These are phyloP conservation scores for Tetragonisca angustula DNA, from an alignment of 2,888 invertebrate genomes.

Conservation along the genomic window DNA sequence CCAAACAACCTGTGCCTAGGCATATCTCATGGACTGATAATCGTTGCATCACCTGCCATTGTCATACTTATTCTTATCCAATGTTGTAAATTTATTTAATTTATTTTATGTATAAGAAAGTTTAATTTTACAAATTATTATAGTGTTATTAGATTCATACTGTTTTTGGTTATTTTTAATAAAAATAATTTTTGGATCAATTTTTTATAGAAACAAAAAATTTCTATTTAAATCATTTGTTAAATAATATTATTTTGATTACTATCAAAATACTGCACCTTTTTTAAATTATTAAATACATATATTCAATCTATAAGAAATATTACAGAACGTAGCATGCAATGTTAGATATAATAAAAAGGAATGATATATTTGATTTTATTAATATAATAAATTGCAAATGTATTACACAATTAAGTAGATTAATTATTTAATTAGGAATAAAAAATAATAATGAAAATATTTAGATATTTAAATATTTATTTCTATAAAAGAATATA, in stretches of 20 bases:
- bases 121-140: slow-evolving; percentile 14
- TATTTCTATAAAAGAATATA: slow-evolving; percentile 4
- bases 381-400: slow-evolving; percentile 15
- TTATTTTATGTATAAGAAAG: slow-evolving; percentile 7
- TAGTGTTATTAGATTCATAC: slow-evolving; percentile 5
- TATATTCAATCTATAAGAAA: slow-evolving; percentile 17
- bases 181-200: not conserved
- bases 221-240: not conserved
- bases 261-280: slow-evolving; percentile 10
- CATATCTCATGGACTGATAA: slow-evolving; percentile 78
- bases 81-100: slow-evolving; percentile 43
- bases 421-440: not conserved
- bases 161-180: not conserved
- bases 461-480: slow-evolving; percentile 1
- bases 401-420: not conserved
- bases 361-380: not conserved
- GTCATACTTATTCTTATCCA: slow-evolving; percentile 60
- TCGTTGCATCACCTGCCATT: slow-evolving; percentile 81
- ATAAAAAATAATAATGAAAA: not conserved
- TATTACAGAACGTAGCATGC: slow-evolving; percentile 26
- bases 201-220: not conserved
- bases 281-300: not conserved
- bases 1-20: slow-evolving; percentile 81
- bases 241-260: slow-evolving; percentile 6
- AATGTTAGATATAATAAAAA: slow-evolving; percentile 31